These are phyloP conservation scores for Hemistola chrysoprasaria DNA, from an alignment of 2,888 invertebrate genomes.

Conservation along the genomic window DNA sequence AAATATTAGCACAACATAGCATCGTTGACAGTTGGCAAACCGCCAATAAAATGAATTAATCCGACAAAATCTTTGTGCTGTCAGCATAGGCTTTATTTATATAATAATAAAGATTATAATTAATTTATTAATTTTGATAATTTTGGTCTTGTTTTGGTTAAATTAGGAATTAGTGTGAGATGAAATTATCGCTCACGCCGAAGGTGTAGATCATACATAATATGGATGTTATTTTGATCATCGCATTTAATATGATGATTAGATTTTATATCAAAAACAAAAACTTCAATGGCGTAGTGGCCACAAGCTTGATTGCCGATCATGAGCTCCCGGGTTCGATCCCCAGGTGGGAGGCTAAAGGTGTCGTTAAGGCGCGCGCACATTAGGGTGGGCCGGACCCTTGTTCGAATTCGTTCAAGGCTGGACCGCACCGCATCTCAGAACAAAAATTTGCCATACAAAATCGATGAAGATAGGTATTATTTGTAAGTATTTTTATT, in stretches of 20 bases:
- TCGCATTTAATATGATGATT: neutral
- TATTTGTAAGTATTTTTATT: too few species aligned
- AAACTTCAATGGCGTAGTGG: too few species aligned
- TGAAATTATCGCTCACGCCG: constrained; percentile 3
- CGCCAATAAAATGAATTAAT: constrained; percentile 11
- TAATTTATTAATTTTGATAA: neutral
- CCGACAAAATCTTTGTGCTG: neutral
- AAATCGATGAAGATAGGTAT: too few species aligned
- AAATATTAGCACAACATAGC: constrained; percentile 5
- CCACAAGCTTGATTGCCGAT: too few species aligned
- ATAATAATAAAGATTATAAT: neutral
- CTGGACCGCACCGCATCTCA: too few species aligned
- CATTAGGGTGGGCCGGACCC: too few species aligned
- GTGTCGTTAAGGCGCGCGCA: too few species aligned
- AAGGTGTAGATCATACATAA: constrained; percentile 10
- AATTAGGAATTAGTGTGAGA: constrained; percentile 4
- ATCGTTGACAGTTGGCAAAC: constrained; percentile 10
- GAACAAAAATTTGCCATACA: too few species aligned
- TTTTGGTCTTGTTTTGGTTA: neutral
- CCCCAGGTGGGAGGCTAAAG: too few species aligned
- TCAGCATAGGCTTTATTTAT: neutral
- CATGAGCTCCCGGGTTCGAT: too few species aligned
- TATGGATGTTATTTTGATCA: constrained; percentile 3
- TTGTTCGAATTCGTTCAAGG: too few species aligned
- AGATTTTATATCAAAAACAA: too few species aligned